Percentiles rank a stretch among this genome's conserved stretches.
These are phyloP conservation scores for Cephus cinctus DNA, from an alignment of 1,140 invertebrate species.

Conservation along the genomic window DNA sequence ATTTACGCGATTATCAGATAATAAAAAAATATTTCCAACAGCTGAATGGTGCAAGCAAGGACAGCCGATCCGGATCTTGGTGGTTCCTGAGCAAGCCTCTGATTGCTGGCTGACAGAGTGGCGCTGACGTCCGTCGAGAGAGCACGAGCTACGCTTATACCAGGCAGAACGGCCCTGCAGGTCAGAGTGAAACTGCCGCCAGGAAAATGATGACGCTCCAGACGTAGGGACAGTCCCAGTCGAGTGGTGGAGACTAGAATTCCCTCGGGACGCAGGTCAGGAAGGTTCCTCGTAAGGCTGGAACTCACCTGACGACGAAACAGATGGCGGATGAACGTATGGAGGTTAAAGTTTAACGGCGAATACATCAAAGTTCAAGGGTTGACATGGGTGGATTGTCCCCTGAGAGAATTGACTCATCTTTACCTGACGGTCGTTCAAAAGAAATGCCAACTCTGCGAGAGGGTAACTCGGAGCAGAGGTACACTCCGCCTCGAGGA, in stretches of 20 bases:
- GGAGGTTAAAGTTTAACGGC: conserved; percentile 5
- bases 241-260: conserved; percentile 33
- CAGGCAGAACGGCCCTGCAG: conserved; percentile 43
- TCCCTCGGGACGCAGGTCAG: conserved; percentile 21
- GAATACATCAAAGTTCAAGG: conserved; percentile 8
- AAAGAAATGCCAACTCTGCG: conserved; percentile 68
- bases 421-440: conserved; percentile 75
- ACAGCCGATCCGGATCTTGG: conserved; percentile 24
- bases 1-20: too few species aligned
- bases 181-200: conserved; percentile 37
- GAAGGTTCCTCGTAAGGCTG: conserved; percentile 29
- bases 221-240: conserved; percentile 30
- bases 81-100: conserved; percentile 45
- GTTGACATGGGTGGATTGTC: too few species aligned
- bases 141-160: conserved; percentile 21
- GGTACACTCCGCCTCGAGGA: conserved; percentile 73
- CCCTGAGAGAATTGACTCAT: too few species aligned
- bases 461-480: conserved; percentile 72
- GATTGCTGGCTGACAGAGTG: conserved; percentile 44
- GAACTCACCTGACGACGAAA: conserved; percentile 37
- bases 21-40: too few species aligned
- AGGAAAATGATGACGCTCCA: conserved; percentile 44
- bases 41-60: too few species aligned
- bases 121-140: conserved; percentile 29
- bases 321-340: too few species aligned